A percentile compares a stretch with the other conserved stretches of the same genome.
Evolutionary conservation across 1,140 invertebrate species (phyloP).

Genomic region (Anastrepha ludens): DNA sequence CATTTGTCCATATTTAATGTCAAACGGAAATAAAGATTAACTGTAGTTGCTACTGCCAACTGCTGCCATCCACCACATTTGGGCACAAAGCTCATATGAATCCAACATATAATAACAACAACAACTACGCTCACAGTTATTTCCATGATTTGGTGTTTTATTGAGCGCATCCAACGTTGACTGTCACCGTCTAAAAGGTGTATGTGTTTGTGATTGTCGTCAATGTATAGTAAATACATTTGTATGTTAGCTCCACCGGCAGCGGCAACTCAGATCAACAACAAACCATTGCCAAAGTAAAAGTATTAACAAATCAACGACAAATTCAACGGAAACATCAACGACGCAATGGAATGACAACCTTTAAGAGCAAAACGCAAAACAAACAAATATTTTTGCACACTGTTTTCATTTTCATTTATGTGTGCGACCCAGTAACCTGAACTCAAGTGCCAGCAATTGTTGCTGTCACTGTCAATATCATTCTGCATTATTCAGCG

Average conservation of each 20-base stretch:
- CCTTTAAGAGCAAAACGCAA: background rate
- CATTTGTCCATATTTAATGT: slow-evolving; percentile 45
- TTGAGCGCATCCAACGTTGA: slow-evolving; percentile 25
- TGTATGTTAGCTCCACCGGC: too few relatives aligned
- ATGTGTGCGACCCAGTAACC: slow-evolving; percentile 1
- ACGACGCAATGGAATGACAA: background rate
- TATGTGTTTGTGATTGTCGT: background rate
- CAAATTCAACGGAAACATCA: slow-evolving; percentile 1
- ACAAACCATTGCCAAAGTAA: background rate
- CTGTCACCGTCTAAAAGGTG: background rate
- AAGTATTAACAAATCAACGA: background rate
- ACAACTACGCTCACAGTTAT: background rate
- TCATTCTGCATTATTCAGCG: background rate
- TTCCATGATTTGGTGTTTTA: slow-evolving; percentile 15
- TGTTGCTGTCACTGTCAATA: slow-evolving; percentile 38
- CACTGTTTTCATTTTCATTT: background rate
- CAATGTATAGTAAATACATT: background rate
- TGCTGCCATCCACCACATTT: background rate
- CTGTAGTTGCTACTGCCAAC: background rate
- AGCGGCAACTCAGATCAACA: background rate
- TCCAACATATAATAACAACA: background rate
- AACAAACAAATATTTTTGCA: slow-evolving; percentile 13
- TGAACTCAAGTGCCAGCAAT: slow-evolving; percentile 16
- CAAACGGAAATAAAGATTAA: slow-evolving; percentile 56
- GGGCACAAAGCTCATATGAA: background rate